phyloP scores from a whole-genome alignment of 30 jellyfish, hydroid and myxozoan genomes.

The Phacellophora camtschatica region DNA sequence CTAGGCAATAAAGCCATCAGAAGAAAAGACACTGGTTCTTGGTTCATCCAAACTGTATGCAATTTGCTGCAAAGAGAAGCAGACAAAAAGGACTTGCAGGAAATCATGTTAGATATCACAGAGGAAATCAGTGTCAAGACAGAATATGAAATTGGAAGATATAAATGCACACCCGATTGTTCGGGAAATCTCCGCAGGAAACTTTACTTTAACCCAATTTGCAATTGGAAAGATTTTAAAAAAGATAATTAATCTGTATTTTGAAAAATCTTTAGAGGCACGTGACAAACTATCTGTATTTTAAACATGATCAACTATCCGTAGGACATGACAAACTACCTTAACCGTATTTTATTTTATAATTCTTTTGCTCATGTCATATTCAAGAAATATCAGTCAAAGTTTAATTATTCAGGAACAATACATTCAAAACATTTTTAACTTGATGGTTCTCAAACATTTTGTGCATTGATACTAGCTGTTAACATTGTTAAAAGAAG shows the following conservation, averaged over 20 bases:
- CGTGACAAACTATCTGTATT: background rate
- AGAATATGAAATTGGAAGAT: background rate
- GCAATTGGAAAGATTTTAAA: background rate
- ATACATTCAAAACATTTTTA: too few relatives aligned
- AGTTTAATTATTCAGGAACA: too few relatives aligned
- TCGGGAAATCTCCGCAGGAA: background rate
- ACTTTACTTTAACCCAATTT: background rate
- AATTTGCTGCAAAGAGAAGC: slow-evolving; percentile 1
- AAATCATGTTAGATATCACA: background rate
- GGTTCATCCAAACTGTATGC: slow-evolving; percentile 53
- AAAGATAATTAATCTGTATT: background rate
- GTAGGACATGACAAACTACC: too few relatives aligned
- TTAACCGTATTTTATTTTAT: too few relatives aligned
- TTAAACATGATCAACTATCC: background rate
- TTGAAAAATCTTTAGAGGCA: background rate
- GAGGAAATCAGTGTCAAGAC: background rate
- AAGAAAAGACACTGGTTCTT: slow-evolving; percentile 6
- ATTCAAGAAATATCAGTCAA: too few relatives aligned
- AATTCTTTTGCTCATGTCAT: too few relatives aligned
- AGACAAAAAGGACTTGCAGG: background rate
- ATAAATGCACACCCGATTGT: slow-evolving; percentile 1
- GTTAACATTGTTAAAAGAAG: too few relatives aligned
- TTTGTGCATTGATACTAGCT: too few relatives aligned
- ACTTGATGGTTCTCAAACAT: too few relatives aligned
- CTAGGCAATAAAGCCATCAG: slow-evolving; percentile 14